These are phyloP conservation scores for Phymanthus crucifer DNA, from an alignment of 92 coral and sea anemone genomes.

Conservation along the genomic window DNA sequence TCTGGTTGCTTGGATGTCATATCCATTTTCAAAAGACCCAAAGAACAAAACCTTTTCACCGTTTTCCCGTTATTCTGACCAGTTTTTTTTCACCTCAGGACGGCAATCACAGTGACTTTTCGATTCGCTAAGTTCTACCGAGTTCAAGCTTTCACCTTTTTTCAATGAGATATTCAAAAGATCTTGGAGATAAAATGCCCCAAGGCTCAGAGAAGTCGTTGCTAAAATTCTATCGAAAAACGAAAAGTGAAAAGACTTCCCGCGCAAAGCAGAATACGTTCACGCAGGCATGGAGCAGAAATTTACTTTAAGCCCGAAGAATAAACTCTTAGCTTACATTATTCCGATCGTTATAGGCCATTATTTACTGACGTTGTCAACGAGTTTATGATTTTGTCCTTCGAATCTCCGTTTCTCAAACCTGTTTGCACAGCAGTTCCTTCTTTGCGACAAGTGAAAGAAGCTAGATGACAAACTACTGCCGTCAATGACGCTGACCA, in stretches of 20 bases:
- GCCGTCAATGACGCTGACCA: neutral
- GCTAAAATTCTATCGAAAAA: neutral
- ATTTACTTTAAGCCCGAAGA: neutral
- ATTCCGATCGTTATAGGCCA: conserved; percentile 7
- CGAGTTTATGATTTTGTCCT: conserved; percentile 21
- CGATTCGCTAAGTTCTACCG: neutral
- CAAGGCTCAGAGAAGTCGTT: neutral
- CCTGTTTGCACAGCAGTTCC: conserved; percentile 23
- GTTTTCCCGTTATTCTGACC: neutral
- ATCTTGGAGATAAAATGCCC: neutral
- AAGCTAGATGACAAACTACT: neutral
- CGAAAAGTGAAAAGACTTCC: neutral
- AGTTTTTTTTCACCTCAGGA: neutral
- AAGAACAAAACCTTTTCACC: neutral
- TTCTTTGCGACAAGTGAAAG: neutral
- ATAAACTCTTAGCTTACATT: conserved; percentile 12
- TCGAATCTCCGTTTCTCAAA: neutral
- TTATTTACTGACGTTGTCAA: conserved; percentile 21
- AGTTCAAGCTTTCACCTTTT: neutral
- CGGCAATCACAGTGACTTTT: neutral
- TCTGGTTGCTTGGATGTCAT: neutral
- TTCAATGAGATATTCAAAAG: neutral
- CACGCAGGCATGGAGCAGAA: no score
- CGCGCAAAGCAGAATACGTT: neutral
- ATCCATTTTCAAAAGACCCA: neutral